Evolutionary conservation across 37 sponge, comb jelly and placozoan species (phyloP), one percentile per base, ranked within the genome.

Genomic region (Petrosia ficiformis): DNA sequence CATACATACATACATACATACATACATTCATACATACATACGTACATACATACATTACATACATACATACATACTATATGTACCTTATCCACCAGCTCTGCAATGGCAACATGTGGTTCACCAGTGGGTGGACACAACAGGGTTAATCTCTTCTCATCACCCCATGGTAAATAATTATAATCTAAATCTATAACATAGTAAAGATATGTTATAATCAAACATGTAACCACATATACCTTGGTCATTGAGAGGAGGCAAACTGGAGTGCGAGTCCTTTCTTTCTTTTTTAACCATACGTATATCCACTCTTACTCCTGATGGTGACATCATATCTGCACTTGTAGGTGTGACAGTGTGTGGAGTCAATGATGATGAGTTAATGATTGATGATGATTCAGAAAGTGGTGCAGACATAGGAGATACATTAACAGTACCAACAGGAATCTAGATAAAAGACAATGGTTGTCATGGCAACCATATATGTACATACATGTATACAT

Each of bases 71-170:
- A n/a, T n/a, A n/a, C 54, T 48, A 19, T 14, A 48, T 14, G 35
- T 42, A 77, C 79, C 74, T 78, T 85, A 28, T 64, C 34, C 0
- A 85, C 44, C 6, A 85, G 70, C 32, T 85, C 86, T 11, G 86
- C 74, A 4, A 85, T 40, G 34, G 86, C 79, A 2, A 85, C 56
- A 65, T 78, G 67, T 11, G 79, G 75, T 65, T 85, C 79, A 33
- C 4, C 68, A 10, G 10, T 30, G 6, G 48, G 57, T 25, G 86
- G 86, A 57, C 74, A 72, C 39, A 85, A 60, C 6, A 85, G 68
- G 4, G 79, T 79, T 34, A 85, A 37, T 8, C 28, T 26, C 63
- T 22, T 61, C 19, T 52, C 39, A 2, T 78, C 79, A 22, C 86
- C 86, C 86, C 86, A 85, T n/a, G 58, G 29, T 41, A 85, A 36